Evolutionary conservation across 2,888 invertebrate species (phyloP), one percentile per base, ranked within the genome.

Genomic region (Agrochola macilenta): DNA sequence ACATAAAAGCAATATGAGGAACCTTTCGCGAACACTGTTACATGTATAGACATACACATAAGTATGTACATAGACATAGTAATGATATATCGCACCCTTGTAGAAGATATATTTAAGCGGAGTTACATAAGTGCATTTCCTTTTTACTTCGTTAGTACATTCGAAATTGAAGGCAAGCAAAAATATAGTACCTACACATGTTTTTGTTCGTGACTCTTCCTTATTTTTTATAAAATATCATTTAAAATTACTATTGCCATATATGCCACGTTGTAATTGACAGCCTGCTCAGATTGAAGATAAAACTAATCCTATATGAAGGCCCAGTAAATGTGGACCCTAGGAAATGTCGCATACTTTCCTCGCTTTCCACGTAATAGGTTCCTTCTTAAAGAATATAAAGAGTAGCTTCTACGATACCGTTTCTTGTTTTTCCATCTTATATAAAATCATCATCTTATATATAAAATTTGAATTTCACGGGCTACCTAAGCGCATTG

Each of bases 1-100:
- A 86, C 75, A 84, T 74, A 86, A 79, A 86, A 86, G 84, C 84
- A 84, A 84, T 84, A 84, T 84, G 46, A 76, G 70, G 43, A 74
- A 81, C 86, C 72, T 75, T 78, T 78, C 69, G 30, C 26, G 66
- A 71, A 74, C 46, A 70, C 54, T 74, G n/a, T 71, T 20, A 35
- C 57, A 63, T 64, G 1, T 54, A 54, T 68, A 81, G 14, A 64
- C 63, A 43, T 54, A 30, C 14, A 57, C 8, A 14, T 49, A 39
- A 7, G 39, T 39, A 8, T 43, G 43, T 43, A n/a, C 57, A 9
- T 9, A 57, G 2, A 0, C 17, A 5, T 30, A n/a, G 49, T 57
- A 39, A 17, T 43, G 63, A 68, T 35, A 54, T 66, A 30, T 70
- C 61, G n/a, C 61, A 58, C 35, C 69, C 52, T 46, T 63, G 30